Evolutionary conservation across 1,140 invertebrate genomes (phyloP).

Genomic region (Hyposmocoma kahamanoa): DNA sequence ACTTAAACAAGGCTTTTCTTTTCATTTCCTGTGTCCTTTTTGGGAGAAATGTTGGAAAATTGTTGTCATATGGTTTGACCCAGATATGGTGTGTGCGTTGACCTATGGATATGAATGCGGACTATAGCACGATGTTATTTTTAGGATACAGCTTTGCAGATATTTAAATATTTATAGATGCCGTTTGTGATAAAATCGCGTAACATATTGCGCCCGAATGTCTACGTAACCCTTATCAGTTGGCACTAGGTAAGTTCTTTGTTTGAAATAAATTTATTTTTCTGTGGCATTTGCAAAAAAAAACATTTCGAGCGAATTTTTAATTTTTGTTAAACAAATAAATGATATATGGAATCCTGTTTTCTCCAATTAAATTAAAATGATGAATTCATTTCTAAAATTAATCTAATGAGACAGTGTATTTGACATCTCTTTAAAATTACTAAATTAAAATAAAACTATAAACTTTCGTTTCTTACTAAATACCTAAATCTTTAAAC

Average conservation of each 20-base stretch:
- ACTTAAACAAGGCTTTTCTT: conserved; percentile 9
- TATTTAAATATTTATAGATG: conserved; percentile 71
- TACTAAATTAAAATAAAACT: too few relatives aligned
- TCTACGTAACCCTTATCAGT: conserved; percentile 32
- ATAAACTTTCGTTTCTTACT: too few relatives aligned
- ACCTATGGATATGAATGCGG: conserved; percentile 68
- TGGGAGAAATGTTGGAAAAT: conserved; percentile 23
- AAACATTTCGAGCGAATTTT: not conserved
- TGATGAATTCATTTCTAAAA: too few relatives aligned
- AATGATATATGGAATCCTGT: too few relatives aligned
- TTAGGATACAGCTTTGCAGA: conserved; percentile 69
- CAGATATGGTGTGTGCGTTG: conserved; percentile 64
- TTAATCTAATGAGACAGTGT: too few relatives aligned
- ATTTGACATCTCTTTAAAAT: too few relatives aligned
- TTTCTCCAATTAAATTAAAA: too few relatives aligned
- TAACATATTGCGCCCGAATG: conserved; percentile 30
- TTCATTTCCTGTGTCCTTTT: conserved; percentile 16
- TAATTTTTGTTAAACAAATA: not conserved
- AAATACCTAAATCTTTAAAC: too few relatives aligned
- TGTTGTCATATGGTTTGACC: conserved; percentile 61
- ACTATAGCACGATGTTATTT: conserved; percentile 65
- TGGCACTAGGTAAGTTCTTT: conserved; percentile 51
- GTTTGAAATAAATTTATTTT: conserved; percentile 25
- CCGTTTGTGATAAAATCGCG: conserved; percentile 44
- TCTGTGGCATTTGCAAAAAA: not conserved